Base-by-base conservation (phyloP, 2,113 vertebrate species). In the Synchiropus splendidus region DNA sequence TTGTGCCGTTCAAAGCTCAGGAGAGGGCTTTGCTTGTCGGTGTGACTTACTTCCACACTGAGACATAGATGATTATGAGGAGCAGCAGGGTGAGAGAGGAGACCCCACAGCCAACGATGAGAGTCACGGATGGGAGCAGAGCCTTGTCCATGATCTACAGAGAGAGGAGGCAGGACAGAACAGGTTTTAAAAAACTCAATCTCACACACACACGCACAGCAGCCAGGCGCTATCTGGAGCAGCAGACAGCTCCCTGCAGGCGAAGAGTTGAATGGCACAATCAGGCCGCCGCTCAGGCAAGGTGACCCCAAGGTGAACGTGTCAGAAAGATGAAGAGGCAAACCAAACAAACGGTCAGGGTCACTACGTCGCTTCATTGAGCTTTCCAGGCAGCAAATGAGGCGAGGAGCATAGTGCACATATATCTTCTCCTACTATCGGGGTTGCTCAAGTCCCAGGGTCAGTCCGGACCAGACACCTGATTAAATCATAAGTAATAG, bases 11-110 rank as follows among this genome's bases (percentile, higher is more conserved):
- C 10, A 18, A 30, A 48, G 18, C 15, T 21, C 14, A 38, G 6
- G 6, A 6, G 9, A 13, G 2, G 30, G 45, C 16, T 39, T 30
- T 38, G 34, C 51, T 67, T 0, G 4, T 9, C 16, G 48, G 65
- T 3, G 38, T 9, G 31, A 67, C 88, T 86, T 86, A 98, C 94
- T 92, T 97, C 95, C 95, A 98, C 58, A 98, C 95, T 0, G 95
- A 97, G 75, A 96, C 93, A 9, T 98, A 98, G 84, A 98, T 95
- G 87, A 97, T 96, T 72, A 98, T 91, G 69, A 98, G 89, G 74
- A 98, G 85, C 58, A 98, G 85, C 51, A 98, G 88, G 13, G 95
- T 96, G 70, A 97, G 87, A 5, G 94, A 97, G 12, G 94, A 98
- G 72, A 98, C 95, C 58, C 95, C 95, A 35, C 95, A 98, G 84